Percentiles rank a stretch among this genome's conserved stretches.
phyloP scores from a whole-genome alignment of 2,888 invertebrate species.

The Vesta saturnalis region DNA sequence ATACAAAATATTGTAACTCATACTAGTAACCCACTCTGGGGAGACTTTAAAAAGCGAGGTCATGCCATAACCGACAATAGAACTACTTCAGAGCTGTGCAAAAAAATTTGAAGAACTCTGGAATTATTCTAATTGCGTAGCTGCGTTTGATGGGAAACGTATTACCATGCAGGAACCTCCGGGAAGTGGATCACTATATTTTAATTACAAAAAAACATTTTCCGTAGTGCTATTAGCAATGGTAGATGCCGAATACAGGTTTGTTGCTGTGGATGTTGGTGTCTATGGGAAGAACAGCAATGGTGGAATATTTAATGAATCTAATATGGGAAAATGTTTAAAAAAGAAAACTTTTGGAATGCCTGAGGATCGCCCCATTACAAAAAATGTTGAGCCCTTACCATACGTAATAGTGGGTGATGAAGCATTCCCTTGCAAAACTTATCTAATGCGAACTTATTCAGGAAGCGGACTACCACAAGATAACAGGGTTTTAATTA shows the following conservation, averaged over 20 bases:
- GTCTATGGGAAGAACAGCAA: too few species aligned
- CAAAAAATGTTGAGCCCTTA: neutral
- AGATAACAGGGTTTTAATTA: neutral
- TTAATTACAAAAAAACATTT: conserved; percentile 42
- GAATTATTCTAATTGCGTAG: conserved; percentile 39
- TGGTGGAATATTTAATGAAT: too few species aligned
- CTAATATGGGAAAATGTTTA: too few species aligned
- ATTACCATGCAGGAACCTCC: conserved; percentile 42
- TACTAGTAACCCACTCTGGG: neutral
- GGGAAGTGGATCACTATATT: conserved; percentile 43
- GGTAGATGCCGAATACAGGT: too few species aligned
- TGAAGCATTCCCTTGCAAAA: neutral
- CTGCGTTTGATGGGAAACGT: conserved; percentile 46
- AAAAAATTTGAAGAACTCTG: conserved; percentile 33
- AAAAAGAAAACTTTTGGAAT: conserved; percentile 1
- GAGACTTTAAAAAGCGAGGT: neutral
- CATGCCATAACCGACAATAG: neutral
- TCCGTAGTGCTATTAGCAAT: conserved; percentile 46
- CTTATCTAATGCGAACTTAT: neutral
- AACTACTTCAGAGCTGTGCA: neutral
- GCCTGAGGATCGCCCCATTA: neutral
- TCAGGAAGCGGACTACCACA: conserved; percentile 3
- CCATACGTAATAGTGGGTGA: neutral
- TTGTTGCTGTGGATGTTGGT: too few species aligned
- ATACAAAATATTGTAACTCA: conserved; percentile 4